These are phyloP conservation scores for Quiscalus mexicanus DNA, from an alignment of 2,113 vertebrate species.

Conservation along the genomic window DNA sequence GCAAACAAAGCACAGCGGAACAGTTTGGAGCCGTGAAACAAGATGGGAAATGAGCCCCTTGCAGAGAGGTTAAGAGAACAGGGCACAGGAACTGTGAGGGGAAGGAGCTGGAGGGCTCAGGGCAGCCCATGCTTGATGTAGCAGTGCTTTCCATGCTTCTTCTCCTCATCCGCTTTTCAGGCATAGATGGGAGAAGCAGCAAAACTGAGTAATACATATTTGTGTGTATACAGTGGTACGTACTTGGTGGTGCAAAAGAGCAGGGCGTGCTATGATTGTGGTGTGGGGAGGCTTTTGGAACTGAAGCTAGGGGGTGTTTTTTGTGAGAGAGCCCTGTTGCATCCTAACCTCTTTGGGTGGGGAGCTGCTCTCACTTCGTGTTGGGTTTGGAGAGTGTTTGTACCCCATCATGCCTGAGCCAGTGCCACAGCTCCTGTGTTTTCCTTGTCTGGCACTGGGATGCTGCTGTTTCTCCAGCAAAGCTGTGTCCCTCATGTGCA, in stretches of 20 bases:
- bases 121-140: neutral
- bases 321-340: neutral
- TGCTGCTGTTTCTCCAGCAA: neutral
- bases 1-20: neutral
- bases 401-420: rapidly evolving
- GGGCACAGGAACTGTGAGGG: rapidly evolving
- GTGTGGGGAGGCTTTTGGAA: neutral
- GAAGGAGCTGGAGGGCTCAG: neutral
- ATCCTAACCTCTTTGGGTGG: neutral
- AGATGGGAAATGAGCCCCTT: neutral
- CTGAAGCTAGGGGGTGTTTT: neutral
- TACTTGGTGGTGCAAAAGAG: neutral
- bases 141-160: neutral
- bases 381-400: too few relatives aligned
- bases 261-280: rapidly evolving
- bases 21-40: neutral
- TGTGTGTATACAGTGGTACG: rapidly evolving
- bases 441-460: neutral
- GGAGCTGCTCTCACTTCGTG: too few relatives aligned
- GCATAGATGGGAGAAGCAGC: neutral
- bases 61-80: neutral
- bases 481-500: rapidly evolving
- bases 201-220: neutral
- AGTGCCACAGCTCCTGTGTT: rapidly evolving
- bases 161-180: neutral